Percentiles rank a stretch among this genome's conserved stretches.
Conservation (phyloP, 1,140 invertebrate genomes). For the Drosophila malerkotliana region DNA sequence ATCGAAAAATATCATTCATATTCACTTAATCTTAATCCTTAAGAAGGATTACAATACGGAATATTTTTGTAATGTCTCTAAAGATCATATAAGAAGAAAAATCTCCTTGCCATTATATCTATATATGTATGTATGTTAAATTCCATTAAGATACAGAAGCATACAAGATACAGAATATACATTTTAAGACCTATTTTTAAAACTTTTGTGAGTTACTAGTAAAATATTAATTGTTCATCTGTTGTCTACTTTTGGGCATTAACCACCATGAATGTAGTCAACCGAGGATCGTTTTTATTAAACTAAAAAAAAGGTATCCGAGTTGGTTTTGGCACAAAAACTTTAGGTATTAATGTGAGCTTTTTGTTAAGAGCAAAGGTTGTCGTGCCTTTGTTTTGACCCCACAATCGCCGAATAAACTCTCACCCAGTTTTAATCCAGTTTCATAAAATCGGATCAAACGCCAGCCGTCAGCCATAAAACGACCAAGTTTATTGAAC, state of each 20-base stretch:
- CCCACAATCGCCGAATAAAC: not conserved
- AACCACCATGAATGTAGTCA: not conserved
- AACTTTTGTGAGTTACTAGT: no score
- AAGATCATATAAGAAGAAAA: no score
- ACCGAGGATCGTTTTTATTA: not conserved
- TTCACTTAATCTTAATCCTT: no score
- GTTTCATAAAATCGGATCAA: conserved; percentile 17
- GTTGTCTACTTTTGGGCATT: conserved; percentile 2
- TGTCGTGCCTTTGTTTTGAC: conserved; percentile 1
- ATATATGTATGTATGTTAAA: no score
- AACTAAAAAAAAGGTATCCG: not conserved
- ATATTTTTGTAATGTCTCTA: no score
- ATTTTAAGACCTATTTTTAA: no score
- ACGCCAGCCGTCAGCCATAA: conserved; percentile 8
- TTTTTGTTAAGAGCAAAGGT: not conserved
- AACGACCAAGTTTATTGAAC: conserved; percentile 7
- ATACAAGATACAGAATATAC: no score
- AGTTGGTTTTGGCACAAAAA: not conserved
- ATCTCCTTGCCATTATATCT: no score
- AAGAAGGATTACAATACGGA: no score
- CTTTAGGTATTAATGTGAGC: not conserved
- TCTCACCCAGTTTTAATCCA: conserved; percentile 4
- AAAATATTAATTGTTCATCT: no score
- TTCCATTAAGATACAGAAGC: no score
- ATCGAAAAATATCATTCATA: no score